These are phyloP conservation scores for Seriola dumerili DNA, from an alignment of 2,113 vertebrate species.

Conservation along the genomic window DNA sequence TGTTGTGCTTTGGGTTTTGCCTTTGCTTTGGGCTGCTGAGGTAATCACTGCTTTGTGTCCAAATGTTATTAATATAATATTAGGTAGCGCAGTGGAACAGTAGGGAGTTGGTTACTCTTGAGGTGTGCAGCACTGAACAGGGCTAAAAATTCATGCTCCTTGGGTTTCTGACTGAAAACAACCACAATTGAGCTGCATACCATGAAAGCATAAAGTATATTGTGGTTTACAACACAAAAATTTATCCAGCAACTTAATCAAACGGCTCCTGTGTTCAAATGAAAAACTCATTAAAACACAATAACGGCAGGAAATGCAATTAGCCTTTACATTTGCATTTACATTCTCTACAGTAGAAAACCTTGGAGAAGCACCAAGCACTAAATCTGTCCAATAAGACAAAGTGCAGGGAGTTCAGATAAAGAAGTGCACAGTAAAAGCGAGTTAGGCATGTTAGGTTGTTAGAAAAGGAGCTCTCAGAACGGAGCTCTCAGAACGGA, in stretches of 20 bases:
- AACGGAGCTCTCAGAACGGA: too few relatives aligned
- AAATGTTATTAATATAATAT: slow-evolving; percentile 78
- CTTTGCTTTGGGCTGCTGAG: slow-evolving; percentile 84
- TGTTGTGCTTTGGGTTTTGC: slow-evolving; percentile 83
- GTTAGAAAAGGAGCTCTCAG: too few relatives aligned
- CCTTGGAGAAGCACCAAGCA: too few relatives aligned
- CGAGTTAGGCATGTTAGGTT: too few relatives aligned
- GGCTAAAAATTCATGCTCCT: slow-evolving; percentile 28
- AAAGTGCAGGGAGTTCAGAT: too few relatives aligned
- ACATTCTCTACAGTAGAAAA: too few relatives aligned
- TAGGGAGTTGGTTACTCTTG: slow-evolving; percentile 61
- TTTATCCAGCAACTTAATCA: slow-evolving; percentile 80
- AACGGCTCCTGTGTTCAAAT: slow-evolving; percentile 80
- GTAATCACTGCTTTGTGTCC: slow-evolving; percentile 87
- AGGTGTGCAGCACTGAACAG: slow-evolving; percentile 71
- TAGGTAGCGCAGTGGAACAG: slow-evolving; percentile 48
- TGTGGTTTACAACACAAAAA: slow-evolving; percentile 80
- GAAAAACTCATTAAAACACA: slow-evolving; percentile 67
- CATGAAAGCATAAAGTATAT: neutral
- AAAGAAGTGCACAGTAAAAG: too few relatives aligned
- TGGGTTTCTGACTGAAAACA: slow-evolving; percentile 73
- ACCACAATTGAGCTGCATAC: slow-evolving; percentile 66
- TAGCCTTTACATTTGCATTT: slow-evolving; percentile 39
- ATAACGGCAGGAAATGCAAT: slow-evolving; percentile 60
- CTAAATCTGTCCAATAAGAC: too few relatives aligned